A percentile compares a stretch with the other conserved stretches of the same genome.
phyloP scores from a whole-genome alignment of 2,888 invertebrate genomes.

The Lycocerus yunnanus region DNA sequence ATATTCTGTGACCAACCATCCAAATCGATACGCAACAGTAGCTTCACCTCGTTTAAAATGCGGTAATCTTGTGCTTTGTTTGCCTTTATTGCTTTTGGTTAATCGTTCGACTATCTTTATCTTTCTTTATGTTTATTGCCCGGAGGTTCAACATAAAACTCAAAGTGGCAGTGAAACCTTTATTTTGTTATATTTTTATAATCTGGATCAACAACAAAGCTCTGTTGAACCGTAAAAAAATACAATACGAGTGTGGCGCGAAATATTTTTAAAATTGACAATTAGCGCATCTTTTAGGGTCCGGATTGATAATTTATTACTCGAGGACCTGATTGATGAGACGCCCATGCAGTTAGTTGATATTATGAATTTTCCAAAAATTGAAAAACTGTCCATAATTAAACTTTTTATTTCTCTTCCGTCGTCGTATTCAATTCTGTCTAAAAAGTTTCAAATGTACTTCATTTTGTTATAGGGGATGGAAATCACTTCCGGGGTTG shows the following conservation, averaged over 20 bases:
- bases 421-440: not conserved
- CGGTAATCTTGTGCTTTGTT: constrained; percentile 25
- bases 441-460: not conserved
- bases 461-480: not conserved
- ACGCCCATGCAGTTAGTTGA: too few relatives aligned
- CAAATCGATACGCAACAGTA: constrained; percentile 31
- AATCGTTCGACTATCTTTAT: constrained; percentile 5
- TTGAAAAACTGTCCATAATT: not conserved
- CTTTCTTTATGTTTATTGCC: not conserved
- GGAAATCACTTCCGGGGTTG: not conserved
- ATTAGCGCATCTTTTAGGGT: not conserved
- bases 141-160: not conserved
- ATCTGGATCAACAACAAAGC: not conserved
- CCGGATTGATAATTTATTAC: not conserved
- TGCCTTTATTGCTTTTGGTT: constrained; percentile 23
- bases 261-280: not conserved
- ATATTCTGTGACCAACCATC: constrained; percentile 28
- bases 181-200: not conserved
- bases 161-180: not conserved
- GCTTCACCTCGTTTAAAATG: constrained; percentile 27
- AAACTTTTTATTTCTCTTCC: not conserved
- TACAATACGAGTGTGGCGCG: not conserved
- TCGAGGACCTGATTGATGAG: not conserved
- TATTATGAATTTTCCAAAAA: too few relatives aligned
- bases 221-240: not conserved